Evolutionary conservation across 2,888 invertebrate species (phyloP).

Genomic region (Blastobasis lacticolella): DNA sequence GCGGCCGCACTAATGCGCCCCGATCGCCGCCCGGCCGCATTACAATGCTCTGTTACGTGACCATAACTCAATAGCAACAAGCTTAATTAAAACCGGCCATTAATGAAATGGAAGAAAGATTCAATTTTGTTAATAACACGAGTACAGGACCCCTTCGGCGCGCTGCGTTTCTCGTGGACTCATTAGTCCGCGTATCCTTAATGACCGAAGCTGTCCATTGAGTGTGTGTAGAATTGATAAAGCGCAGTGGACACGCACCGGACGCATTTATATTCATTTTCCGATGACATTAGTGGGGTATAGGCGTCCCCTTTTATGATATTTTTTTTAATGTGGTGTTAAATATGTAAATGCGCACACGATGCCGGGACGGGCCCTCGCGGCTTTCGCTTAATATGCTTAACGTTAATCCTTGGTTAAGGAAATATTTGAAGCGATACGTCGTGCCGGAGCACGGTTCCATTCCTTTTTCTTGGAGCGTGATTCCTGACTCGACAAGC

Average conservation of each 20-base stretch:
- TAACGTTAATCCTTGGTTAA: conserved; percentile 6
- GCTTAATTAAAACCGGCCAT: background rate
- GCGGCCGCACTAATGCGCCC: too few relatives aligned
- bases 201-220: background rate
- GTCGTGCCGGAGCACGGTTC: background rate
- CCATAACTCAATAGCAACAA: background rate
- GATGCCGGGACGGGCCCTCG: conserved; percentile 14
- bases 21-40: too few relatives aligned
- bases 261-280: conserved; percentile 13
- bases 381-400: conserved; percentile 9
- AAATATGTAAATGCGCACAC: conserved; percentile 20
- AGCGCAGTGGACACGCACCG: conserved; percentile 10
- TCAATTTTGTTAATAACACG: conserved; percentile 5
- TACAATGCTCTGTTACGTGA: too few relatives aligned
- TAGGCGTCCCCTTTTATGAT: conserved; percentile 1
- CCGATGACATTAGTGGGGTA: conserved; percentile 6
- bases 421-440: conserved; percentile 4
- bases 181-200: conserved; percentile 1
- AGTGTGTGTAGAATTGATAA: background rate
- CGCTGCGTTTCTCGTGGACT: conserved; percentile 1
- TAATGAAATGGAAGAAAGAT: conserved; percentile 2
- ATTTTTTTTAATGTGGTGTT: conserved; percentile 16
- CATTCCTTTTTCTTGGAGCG: background rate
- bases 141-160: background rate
- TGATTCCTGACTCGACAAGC: background rate